A percentile compares a stretch with the other conserved stretches of the same genome.
These are phyloP conservation scores for Leptodactylus fallax DNA, from an alignment of 2,797 vertebrate species.

Conservation along the genomic window DNA sequence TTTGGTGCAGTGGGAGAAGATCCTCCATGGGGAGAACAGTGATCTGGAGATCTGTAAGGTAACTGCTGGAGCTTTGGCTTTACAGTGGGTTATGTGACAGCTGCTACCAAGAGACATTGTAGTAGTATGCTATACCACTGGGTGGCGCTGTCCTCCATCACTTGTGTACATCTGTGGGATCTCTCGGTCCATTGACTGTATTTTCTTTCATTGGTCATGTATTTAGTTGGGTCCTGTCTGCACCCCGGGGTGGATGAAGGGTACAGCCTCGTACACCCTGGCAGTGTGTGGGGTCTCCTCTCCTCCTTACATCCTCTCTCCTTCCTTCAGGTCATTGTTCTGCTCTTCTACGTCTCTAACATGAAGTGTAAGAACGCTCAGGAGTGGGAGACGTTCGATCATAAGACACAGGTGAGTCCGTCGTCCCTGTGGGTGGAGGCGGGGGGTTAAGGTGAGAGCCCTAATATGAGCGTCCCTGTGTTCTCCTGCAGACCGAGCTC, in stretches of 20 bases:
- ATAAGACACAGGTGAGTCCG: conserved; percentile 82
- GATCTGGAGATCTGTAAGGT: conserved; percentile 92
- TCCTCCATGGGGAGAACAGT: conserved; percentile 75
- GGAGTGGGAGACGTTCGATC: conserved; percentile 79
- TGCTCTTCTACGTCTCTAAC: conserved; percentile 86
- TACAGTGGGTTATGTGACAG: not conserved
- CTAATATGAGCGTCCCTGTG: not conserved
- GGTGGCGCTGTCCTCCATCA: not conserved
- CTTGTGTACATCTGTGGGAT: too few species aligned
- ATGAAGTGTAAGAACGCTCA: conserved; percentile 79
- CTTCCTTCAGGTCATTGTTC: conserved; percentile 80
- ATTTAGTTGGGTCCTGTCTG: too few species aligned
- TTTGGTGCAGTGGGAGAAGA: conserved; percentile 77
- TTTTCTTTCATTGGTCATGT: too few species aligned
- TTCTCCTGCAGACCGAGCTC: conserved; percentile 80
- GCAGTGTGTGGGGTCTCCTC: too few species aligned
- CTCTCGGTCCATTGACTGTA: too few species aligned
- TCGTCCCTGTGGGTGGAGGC: not conserved
- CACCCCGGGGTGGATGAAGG: too few species aligned
- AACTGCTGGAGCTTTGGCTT: conserved; percentile 18
- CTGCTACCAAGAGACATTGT: not conserved
- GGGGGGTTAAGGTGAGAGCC: too few species aligned
- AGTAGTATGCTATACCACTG: not conserved
- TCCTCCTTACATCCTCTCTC: not conserved
- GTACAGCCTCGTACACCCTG: too few species aligned